These are phyloP conservation scores for Nephrotoma guestfalica DNA, from an alignment of 2,888 invertebrate genomes.

Conservation along the genomic window DNA sequence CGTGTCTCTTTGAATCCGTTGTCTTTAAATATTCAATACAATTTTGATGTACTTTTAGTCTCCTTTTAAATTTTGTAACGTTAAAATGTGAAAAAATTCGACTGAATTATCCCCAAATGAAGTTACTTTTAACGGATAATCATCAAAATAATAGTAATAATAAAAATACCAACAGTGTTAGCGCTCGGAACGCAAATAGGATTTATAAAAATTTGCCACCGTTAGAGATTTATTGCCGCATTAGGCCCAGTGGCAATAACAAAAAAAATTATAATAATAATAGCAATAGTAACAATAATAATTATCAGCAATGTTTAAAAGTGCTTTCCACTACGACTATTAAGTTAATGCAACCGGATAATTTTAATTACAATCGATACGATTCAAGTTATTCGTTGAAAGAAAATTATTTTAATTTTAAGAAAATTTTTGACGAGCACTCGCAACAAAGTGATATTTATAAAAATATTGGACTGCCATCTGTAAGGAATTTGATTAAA, in stretches of 20 bases:
- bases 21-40: background rate
- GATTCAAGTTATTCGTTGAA: background rate
- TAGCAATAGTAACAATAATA: background rate
- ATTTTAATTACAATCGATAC: background rate
- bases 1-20: background rate
- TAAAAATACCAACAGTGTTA: background rate
- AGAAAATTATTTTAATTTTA: slow-evolving; percentile 2
- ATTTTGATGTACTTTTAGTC: background rate
- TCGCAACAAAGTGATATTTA: background rate
- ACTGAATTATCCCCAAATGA: background rate
- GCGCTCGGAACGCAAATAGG: background rate
- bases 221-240: background rate
- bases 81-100: background rate
- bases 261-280: background rate
- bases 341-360: background rate
- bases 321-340: background rate
- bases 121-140: background rate
- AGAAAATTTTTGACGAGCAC: background rate
- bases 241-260: background rate
- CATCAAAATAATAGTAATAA: background rate
- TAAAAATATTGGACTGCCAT: background rate
- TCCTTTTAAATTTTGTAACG: background rate
- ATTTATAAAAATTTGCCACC: background rate
- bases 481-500: background rate
- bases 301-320: background rate